Base-by-base conservation (phyloP, 2,888 invertebrate genomes). In the Timema cristinae region DNA sequence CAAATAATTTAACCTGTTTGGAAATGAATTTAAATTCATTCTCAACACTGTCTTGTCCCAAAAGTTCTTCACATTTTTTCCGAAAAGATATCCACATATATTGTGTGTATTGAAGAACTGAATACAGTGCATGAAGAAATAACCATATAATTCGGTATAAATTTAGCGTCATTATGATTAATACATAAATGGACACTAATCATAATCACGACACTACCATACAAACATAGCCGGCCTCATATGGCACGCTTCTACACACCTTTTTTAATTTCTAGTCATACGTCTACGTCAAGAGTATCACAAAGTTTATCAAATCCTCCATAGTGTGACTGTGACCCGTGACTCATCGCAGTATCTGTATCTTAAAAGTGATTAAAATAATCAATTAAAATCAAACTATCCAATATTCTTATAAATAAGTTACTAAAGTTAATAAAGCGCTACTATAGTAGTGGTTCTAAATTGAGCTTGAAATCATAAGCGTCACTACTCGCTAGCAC, bases 1-100 rank as follows among this genome's bases (percentile, higher is more conserved):
- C 81, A 47, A 75, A 67, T 16, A 70, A 63, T 61, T 75, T 75
- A 7, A 72, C 74, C 9, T 69, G 68, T 32, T 56, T 59, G 11
- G 75, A 50, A 49, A 76, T 68, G 15, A 68, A 71, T 69, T 67
- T 66, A 66, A 74, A 50, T 48, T 76, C 76, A 71, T 73, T 73
- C 68, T 68, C 71, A 47, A 68, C 56, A 48, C 49, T 66, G 15
- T 70, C 56, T 61, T 66, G 67, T 71, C 66, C 50, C 16, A 71
- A 10, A 9, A 72, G 68, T 66, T 70, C 67, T 72, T 73, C 71
- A 68, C 63, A 72, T 56, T 75, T 75, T 66, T 72, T 73, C 48
- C 73, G 67, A 52, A 75, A 67, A 66, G 56, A 59, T 66, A 70
- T 66, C 71, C 68, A 75, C 50, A 68, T 49, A 15, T 49, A 67